Base-by-base conservation (phyloP, 1,140 invertebrate genomes). In the Trichonephila clavipes region DNA sequence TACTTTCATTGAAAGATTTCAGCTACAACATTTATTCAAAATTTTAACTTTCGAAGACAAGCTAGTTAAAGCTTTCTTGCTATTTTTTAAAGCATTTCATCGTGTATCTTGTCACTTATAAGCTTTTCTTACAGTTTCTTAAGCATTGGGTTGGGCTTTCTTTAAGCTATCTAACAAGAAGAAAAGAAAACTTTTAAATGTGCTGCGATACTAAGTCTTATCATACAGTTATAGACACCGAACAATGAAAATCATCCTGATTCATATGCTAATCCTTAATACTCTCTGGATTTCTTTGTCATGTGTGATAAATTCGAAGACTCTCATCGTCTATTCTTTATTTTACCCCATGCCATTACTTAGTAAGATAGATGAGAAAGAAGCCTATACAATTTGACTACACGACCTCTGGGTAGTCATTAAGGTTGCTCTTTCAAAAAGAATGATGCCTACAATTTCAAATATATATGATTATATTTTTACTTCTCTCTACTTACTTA, bases 241-340 rank as follows among this genome's bases (percentile, higher is more conserved):
- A 59, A 83, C 82, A 83, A 83, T 83, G 81, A 83, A 83, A 21
- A 83, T 83, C 44, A 83, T 83, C 44, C 82, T 83, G 82, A 83
- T 83, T 83, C 82, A 83, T 83, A 83, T 83, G 82, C 82, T 83
- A 83, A 83, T 83, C 82, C 51, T 83, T 83, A 83, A 58, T 83
- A 83, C 82, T 83, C 82, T 59, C 21, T 58, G 82, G 82, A 83
- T 59, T 83, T 83, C 82, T 83, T 83, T 83, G 82, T 83, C 82
- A 83, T 83, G 44, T 8, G 82, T 59, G 51, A 83, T 51, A 83
- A 51, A 83, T 83, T 83, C 51, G 28, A n/a, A 58, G 82, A 83
- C 82, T 83, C 51, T 83, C 82, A 83, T 59, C 40, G 40, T 10
- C 40, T 58, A 58, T 83, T 58, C 44, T 83, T 24, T 59, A 40